Evolutionary conservation across 2,797 vertebrate species (phyloP).

Genomic region (Natrix natrix): DNA sequence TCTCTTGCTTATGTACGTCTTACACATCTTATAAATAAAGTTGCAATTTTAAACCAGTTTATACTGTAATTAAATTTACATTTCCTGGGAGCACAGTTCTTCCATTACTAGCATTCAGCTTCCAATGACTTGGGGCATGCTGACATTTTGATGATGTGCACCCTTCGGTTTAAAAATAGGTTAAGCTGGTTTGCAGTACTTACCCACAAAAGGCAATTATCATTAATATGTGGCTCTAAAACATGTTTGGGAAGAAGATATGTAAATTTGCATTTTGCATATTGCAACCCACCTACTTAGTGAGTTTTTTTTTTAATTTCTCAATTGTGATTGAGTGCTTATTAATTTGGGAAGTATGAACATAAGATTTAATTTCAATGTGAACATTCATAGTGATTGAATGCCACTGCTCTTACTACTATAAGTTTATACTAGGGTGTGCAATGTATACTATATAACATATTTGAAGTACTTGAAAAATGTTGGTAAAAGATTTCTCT

Average conservation of each 20-base stretch:
- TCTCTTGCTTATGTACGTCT: not conserved
- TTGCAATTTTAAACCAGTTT: not conserved
- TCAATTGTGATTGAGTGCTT: not conserved
- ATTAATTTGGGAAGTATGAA: not conserved
- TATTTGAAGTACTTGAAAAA: not conserved
- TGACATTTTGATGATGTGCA: not conserved
- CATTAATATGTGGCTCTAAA: not conserved
- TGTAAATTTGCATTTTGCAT: not conserved
- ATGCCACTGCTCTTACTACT: not conserved
- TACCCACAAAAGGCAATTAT: not conserved
- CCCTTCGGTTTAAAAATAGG: not conserved
- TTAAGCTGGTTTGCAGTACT: not conserved
- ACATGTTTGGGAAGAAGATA: not conserved
- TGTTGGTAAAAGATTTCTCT: not conserved
- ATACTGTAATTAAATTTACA: not conserved
- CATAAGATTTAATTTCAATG: not conserved
- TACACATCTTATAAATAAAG: not conserved
- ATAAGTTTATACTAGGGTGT: not conserved
- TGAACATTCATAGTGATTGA: not conserved
- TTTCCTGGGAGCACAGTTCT: not conserved
- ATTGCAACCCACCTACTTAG: not conserved
- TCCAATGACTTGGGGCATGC: not conserved
- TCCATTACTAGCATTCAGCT: not conserved
- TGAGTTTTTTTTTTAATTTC: not conserved
- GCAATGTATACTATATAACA: not conserved